Evolutionary conservation across 2,797 vertebrate species (phyloP).

Genomic region (Ptychobarbus kaznakovi): DNA sequence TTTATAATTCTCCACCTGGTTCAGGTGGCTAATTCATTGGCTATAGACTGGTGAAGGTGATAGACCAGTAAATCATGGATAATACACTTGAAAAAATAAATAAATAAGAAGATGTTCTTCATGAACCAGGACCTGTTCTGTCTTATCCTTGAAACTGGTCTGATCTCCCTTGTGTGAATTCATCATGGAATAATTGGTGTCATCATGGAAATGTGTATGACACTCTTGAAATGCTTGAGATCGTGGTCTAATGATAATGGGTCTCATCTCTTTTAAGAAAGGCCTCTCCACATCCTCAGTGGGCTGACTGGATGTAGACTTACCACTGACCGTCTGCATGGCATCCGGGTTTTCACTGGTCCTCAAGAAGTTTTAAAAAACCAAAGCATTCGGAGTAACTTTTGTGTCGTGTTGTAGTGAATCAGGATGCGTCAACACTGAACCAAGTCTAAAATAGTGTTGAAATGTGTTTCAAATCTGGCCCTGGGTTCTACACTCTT

Average conservation of each 20-base stretch:
- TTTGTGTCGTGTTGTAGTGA: background rate
- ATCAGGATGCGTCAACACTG: background rate
- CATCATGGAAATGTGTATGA: background rate
- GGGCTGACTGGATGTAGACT: background rate
- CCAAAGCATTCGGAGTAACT: background rate
- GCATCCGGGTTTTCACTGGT: no score
- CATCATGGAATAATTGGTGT: background rate
- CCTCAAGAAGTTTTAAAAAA: no score
- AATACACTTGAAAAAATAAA: background rate
- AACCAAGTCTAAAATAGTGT: background rate
- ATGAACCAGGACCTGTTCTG: no score
- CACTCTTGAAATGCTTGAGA: background rate
- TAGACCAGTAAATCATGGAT: no score
- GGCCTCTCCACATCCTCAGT: background rate
- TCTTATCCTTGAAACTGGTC: background rate
- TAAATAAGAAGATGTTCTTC: no score
- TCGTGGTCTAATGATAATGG: background rate
- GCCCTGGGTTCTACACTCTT: background rate
- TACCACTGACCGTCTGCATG: background rate
- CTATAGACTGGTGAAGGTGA: no score
- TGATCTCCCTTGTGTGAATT: background rate
- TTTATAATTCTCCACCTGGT: background rate
- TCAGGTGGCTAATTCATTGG: no score
- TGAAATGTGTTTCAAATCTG: background rate
- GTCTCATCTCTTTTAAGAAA: background rate